Evolutionary conservation across 2,797 vertebrate species (phyloP), one percentile per base, ranked within the genome.

Genomic region (Sebastes glaucus): DNA sequence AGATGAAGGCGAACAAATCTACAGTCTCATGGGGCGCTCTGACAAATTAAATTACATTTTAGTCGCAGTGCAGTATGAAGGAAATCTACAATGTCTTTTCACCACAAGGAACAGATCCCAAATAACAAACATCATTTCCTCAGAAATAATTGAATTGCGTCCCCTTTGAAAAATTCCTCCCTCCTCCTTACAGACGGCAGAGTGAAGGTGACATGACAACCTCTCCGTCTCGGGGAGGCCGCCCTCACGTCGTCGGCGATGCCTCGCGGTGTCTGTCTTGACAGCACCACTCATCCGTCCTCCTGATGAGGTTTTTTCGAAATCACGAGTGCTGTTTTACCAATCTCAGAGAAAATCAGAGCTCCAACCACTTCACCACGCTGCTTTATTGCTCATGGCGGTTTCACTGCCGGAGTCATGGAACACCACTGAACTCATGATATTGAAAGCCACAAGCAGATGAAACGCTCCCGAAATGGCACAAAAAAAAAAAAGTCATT

Each of bases 51-150:
- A 94, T 92, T 73, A 82, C 63, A 71, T 89, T 85, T 85, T 82
- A 59, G 78, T 75, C 76, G 77, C 81, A 82, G 71, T 61, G 76
- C 69, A 62, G 57, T 79, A 88, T 80, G 79, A 86, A 87, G 56
- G 62, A 81, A 83, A 84, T 84, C 53, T 61, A 28, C 83, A 89
- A 92, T 79, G 74, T 84, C 73, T 90, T 88, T 87, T 85, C 61
- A 80, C 57, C 73, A 83, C 68, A 61, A 87, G 71, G 72, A 83
- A 75, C 72, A 85, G 23, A 88, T 82, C 70, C 53, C 75, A 85
- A 89, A 85, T 72, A 93, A 82, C 85, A 86, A 91, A 94, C 66
- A 84, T 73, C 3, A 84, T 92, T 88, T 84, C 80, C 80, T 74
- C 22, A 46, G 56, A 74, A 86, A 85, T 91, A 91, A 94, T 85